Evolutionary conservation across 1,140 invertebrate genomes (phyloP).

Genomic region (Conus ventricosus): DNA sequence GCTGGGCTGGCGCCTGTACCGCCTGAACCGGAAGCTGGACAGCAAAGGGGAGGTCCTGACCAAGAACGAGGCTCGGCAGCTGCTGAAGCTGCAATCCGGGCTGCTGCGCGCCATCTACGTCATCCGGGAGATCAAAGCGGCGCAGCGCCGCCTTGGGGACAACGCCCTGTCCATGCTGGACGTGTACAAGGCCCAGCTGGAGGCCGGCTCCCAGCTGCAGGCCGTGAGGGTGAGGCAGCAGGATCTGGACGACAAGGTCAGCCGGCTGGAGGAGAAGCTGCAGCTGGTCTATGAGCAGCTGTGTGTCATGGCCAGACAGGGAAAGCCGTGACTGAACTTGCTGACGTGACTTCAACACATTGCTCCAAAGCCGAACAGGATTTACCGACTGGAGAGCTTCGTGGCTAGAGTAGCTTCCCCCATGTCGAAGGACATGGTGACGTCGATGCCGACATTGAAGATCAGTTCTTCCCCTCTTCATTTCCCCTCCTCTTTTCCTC

Average conservation of each 20-base stretch:
- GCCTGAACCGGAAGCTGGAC: slow-evolving; percentile 45
- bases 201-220: slow-evolving; percentile 47
- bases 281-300: slow-evolving; percentile 48
- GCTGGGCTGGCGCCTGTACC: slow-evolving; percentile 71
- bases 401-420: too few relatives aligned
- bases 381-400: too few relatives aligned
- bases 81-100: slow-evolving; percentile 61
- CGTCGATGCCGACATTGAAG: too few relatives aligned
- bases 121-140: slow-evolving; percentile 69
- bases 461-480: too few relatives aligned
- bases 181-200: slow-evolving; percentile 62
- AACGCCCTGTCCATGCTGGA: slow-evolving; percentile 68
- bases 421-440: too few relatives aligned
- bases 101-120: slow-evolving; percentile 68
- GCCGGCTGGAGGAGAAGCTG: slow-evolving; percentile 49
- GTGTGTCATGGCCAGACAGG: slow-evolving; percentile 15
- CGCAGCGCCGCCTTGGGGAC: slow-evolving; percentile 66
- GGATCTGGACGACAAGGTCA: slow-evolving; percentile 61
- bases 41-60: not conserved
- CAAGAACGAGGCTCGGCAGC: slow-evolving; percentile 36
- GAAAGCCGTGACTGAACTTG: not conserved
- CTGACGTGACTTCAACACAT: too few relatives aligned
- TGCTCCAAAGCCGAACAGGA: too few relatives aligned
- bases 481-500: too few relatives aligned
- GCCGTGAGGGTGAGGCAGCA: slow-evolving; percentile 54